Evolutionary conservation across 2,888 invertebrate genomes (phyloP), one percentile per base, ranked within the genome.

Genomic region (Lingula anatina): DNA sequence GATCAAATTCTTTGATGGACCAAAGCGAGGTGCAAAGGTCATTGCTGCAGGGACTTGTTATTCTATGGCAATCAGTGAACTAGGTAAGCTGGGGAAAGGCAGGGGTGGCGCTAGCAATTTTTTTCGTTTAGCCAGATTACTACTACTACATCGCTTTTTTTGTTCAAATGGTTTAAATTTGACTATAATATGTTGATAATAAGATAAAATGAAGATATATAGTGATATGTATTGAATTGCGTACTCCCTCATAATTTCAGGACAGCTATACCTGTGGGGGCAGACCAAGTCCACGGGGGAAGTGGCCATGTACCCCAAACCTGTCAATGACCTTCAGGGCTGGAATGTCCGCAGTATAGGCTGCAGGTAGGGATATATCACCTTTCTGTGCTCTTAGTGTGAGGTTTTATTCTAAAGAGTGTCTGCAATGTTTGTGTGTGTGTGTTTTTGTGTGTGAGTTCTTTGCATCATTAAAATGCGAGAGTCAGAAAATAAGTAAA

Each of bases 301-400:
- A 74, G 94, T 94, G 2, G 91, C 91, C 65, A 94, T 94, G 94
- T 94, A 94, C 73, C 94, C 94, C 0, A 94, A 94, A 71, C 90
- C 91, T 0, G 87, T 94, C 2, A 91, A 90, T 64, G 94, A 95
- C 77, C 81, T 95, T n/a, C 85, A 87, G 54, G 93, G 94, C 0
- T 95, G 94, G 94, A 86, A 88, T 63, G 87, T 95, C 24, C 85
- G 89, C 50, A 84, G 86, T 60, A 83, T 94, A 37, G 92, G 87
- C 2, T 87, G 89, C 47, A 67, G 72, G 75, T 75, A 54, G 51
- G 69, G n/a, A n/a, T n/a, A n/a, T n/a, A n/a, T n/a, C n/a, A n/a
- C n/a, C n/a, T n/a, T n/a, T n/a, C n/a, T n/a, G n/a, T n/a, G n/a
- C 38, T 38, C 15, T 38, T 7, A 4, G 15, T 4, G 21, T 15